Conservation (phyloP, 2,797 vertebrate species). For the Diplodus sargus region DNA sequence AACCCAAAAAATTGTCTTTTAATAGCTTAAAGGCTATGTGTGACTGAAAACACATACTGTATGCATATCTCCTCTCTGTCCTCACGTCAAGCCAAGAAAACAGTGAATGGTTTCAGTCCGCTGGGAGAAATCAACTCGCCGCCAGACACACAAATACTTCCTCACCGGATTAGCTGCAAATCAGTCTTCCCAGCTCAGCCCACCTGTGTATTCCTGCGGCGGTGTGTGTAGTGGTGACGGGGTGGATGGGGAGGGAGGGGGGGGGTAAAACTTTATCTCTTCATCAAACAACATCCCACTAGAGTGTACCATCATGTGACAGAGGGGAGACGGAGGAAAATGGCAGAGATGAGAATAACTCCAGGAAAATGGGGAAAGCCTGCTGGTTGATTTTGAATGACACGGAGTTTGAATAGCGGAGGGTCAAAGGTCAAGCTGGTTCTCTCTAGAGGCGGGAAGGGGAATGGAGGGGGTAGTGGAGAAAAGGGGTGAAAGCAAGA, state of each 20-base stretch:
- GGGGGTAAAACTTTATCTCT: constrained; percentile 46
- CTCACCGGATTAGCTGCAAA: constrained; percentile 56
- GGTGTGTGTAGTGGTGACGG: not conserved
- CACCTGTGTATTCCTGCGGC: constrained; percentile 62
- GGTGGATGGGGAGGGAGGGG: not conserved
- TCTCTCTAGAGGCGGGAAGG: constrained; percentile 64
- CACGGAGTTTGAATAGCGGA: constrained; percentile 72
- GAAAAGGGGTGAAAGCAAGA: constrained; percentile 68
- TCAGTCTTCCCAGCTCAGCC: constrained; percentile 30
- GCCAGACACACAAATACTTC: constrained; percentile 57
- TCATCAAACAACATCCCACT: constrained; percentile 60
- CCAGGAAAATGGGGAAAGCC: constrained; percentile 58
- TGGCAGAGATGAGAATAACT: constrained; percentile 71
- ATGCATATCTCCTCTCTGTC: constrained; percentile 10
- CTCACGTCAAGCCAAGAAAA: not conserved
- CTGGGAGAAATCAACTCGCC: constrained; percentile 52
- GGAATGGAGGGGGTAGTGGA: constrained; percentile 44
- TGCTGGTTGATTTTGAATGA: constrained; percentile 79
- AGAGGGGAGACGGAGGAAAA: constrained; percentile 33
- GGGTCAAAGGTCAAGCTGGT: constrained; percentile 78
- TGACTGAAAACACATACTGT: constrained; percentile 5
- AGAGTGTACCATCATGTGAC: constrained; percentile 49
- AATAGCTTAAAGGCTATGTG: not conserved
- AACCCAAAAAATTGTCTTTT: not conserved
- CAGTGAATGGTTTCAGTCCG: constrained; percentile 30